Percentiles rank a stretch among this genome's conserved stretches.
These are phyloP conservation scores for Tanypteryx hageni DNA, from an alignment of 2,888 invertebrate species.

Conservation along the genomic window DNA sequence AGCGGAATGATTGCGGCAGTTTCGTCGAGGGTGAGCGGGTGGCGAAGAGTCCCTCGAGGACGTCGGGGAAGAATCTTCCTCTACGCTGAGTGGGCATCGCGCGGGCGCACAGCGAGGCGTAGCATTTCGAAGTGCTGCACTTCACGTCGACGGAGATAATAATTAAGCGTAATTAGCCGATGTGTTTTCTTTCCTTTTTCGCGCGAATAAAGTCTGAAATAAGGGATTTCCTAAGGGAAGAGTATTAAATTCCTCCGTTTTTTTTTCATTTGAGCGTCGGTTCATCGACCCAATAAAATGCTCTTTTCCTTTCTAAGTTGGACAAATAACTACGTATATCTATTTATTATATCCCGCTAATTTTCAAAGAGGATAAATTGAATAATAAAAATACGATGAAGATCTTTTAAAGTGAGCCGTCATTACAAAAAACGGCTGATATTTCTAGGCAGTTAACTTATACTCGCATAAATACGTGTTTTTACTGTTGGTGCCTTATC, in stretches of 20 bases:
- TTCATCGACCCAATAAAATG: background rate
- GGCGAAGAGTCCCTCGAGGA: background rate
- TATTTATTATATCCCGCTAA: background rate
- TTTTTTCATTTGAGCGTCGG: background rate
- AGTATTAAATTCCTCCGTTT: constrained; percentile 30
- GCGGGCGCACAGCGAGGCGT: constrained; percentile 43
- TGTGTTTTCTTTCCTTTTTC: constrained; percentile 5
- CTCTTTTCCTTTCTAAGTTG: background rate
- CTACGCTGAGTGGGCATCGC: constrained; percentile 36
- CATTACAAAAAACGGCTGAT: background rate
- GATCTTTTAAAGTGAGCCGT: background rate
- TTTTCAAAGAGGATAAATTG: background rate
- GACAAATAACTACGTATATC: background rate
- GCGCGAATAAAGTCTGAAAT: background rate
- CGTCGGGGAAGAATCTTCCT: background rate
- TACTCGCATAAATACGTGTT: background rate
- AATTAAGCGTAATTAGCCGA: constrained; percentile 41
- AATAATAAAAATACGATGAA: background rate
- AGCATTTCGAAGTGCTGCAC: constrained; percentile 1
- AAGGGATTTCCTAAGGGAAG: background rate
- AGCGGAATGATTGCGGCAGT: constrained; percentile 22
- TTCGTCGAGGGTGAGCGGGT: background rate
- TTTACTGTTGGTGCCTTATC: background rate
- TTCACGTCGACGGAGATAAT: constrained; percentile 15
- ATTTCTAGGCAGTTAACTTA: background rate